Percentiles rank a stretch among this genome's conserved stretches.
These are phyloP conservation scores for Etheostoma cragini DNA, from an alignment of 2,113 vertebrate species.

Conservation along the genomic window DNA sequence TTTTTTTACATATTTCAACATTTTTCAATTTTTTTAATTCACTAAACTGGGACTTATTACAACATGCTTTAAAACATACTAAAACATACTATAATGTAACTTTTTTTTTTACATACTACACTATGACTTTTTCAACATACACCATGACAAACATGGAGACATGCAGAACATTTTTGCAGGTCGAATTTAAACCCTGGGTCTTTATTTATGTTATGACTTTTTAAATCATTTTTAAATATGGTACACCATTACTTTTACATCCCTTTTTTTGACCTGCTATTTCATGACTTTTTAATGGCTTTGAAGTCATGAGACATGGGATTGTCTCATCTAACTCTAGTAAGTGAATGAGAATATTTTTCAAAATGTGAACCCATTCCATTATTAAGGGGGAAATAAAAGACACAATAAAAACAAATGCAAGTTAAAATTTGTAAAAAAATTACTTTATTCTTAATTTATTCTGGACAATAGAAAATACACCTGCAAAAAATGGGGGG, in stretches of 20 bases:
- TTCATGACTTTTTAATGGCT: too few relatives aligned
- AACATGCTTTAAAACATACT: too few relatives aligned
- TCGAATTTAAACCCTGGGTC: too few relatives aligned
- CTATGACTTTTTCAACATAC: too few relatives aligned
- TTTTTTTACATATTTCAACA: too few relatives aligned
- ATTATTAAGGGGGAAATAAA: not conserved
- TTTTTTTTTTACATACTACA: too few relatives aligned
- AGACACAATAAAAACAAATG: not conserved
- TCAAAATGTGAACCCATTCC: not conserved
- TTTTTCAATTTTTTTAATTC: too few relatives aligned
- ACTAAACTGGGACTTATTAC: too few relatives aligned
- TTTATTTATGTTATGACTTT: not conserved
- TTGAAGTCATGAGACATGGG: not conserved
- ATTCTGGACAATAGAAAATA: constrained; percentile 78
- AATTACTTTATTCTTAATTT: constrained; percentile 81
- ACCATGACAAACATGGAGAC: too few relatives aligned
- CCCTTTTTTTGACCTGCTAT: not conserved
- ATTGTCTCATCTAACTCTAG: not conserved
- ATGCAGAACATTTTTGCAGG: too few relatives aligned
- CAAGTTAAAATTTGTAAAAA: constrained; percentile 61
- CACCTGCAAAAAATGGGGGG: constrained; percentile 55
- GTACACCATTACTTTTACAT: not conserved
- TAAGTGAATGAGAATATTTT: not conserved
- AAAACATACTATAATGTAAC: too few relatives aligned
- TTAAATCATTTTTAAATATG: too few relatives aligned